These are phyloP conservation scores for Eumeta japonica DNA, from an alignment of 1,140 invertebrate genomes.

Conservation along the genomic window DNA sequence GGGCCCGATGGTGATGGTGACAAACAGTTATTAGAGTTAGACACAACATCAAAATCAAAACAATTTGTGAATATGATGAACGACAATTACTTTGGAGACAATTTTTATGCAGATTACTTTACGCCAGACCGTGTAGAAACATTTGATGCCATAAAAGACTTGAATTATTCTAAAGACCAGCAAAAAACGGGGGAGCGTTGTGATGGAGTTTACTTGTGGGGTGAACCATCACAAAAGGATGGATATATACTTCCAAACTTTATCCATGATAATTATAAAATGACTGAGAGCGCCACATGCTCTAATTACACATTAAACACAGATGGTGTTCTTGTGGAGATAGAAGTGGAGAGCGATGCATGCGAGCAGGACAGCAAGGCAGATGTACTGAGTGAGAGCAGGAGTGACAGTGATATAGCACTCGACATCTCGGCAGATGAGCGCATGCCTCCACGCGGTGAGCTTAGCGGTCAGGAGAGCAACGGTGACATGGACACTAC, in stretches of 20 bases:
- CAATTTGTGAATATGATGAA: constrained; percentile 50
- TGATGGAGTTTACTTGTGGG: constrained; percentile 42
- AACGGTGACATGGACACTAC: constrained; percentile 72
- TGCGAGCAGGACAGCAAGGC: constrained; percentile 40
- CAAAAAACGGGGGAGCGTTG: constrained; percentile 26
- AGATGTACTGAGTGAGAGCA: constrained; percentile 57
- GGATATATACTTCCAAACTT: constrained; percentile 51
- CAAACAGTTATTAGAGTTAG: constrained; percentile 34
- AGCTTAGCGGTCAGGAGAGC: constrained; percentile 79
- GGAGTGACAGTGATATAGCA: constrained; percentile 61
- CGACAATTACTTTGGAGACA: constrained; percentile 51
- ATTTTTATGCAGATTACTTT: constrained; percentile 48
- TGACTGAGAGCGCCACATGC: constrained; percentile 29
- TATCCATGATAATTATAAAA: constrained; percentile 48
- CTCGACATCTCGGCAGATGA: constrained; percentile 79
- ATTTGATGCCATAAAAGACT: constrained; percentile 31
- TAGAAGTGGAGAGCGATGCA: constrained; percentile 25
- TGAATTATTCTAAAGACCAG: constrained; percentile 15
- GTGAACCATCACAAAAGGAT: constrained; percentile 43
- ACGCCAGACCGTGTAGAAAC: constrained; percentile 46
- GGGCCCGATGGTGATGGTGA: constrained; percentile 35
- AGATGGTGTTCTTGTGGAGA: constrained; percentile 11
- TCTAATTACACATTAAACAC: not conserved
- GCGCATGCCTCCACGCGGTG: constrained; percentile 78
- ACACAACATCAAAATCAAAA: constrained; percentile 42